A percentile compares a stretch with the other conserved stretches of the same genome.
These are phyloP conservation scores for Poeciliopsis retropinna DNA, from an alignment of 2,113 vertebrate species.

Conservation along the genomic window DNA sequence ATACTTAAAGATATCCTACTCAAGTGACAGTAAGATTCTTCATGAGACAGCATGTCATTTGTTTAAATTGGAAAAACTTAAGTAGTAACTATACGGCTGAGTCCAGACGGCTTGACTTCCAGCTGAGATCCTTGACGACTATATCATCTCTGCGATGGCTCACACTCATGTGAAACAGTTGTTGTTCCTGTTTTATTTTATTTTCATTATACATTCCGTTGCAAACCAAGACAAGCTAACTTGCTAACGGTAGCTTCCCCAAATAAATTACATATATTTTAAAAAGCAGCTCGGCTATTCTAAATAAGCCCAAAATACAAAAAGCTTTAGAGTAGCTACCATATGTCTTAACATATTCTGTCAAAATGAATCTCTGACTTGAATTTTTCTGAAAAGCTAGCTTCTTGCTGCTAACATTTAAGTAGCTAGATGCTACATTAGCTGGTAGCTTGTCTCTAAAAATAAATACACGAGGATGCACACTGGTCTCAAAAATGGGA, in stretches of 20 bases:
- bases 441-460: accelerated
- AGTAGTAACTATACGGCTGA: too few species aligned
- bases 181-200: slow-evolving; percentile 45
- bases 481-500: accelerated
- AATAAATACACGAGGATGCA: accelerated
- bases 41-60: neutral
- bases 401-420: slow-evolving; percentile 2
- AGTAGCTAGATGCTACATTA: neutral
- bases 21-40: neutral
- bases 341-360: neutral
- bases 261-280: neutral
- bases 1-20: neutral
- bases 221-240: neutral
- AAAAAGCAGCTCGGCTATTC: accelerated
- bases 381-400: neutral
- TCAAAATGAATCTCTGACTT: neutral
- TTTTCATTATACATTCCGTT: neutral
- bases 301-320: neutral
- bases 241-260: neutral
- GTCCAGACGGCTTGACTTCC: too few species aligned
- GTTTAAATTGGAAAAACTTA: neutral
- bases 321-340: accelerated
- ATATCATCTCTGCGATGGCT: slow-evolving; percentile 44
- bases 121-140: neutral
- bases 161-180: slow-evolving; percentile 62